A percentile compares a stretch with the other conserved stretches of the same genome.
These are phyloP conservation scores for Drosophila prosaltans DNA, from an alignment of 1,140 invertebrate genomes.

Conservation along the genomic window DNA sequence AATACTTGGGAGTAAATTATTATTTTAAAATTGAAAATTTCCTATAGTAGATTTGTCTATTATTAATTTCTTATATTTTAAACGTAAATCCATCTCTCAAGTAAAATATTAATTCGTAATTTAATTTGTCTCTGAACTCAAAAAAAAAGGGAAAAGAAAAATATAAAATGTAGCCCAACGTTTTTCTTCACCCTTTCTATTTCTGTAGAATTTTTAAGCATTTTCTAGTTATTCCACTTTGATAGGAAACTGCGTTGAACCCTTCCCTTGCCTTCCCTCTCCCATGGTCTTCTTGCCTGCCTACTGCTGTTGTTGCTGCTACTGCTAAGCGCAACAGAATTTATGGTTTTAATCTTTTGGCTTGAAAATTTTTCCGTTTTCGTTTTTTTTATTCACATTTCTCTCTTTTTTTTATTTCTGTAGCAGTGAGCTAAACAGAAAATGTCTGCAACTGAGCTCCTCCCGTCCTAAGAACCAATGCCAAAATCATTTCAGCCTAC, in stretches of 20 bases:
- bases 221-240: conserved; percentile 24
- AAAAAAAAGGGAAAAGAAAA: neutral
- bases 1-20: neutral
- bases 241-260: conserved; percentile 14
- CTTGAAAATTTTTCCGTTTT: conserved; percentile 55
- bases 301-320: neutral
- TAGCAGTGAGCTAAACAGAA: conserved; percentile 24
- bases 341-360: conserved; percentile 78
- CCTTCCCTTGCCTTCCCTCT: conserved; percentile 19
- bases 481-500: conserved; percentile 46
- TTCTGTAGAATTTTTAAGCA: conserved; percentile 21
- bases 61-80: neutral
- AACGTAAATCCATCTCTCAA: too few species aligned
- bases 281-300: neutral
- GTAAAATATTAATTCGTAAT: conserved; percentile 40
- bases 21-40: neutral
- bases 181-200: neutral
- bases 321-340: conserved; percentile 58
- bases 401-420: conserved; percentile 26
- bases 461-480: conserved; percentile 25
- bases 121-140: conserved; percentile 33
- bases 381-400: neutral
- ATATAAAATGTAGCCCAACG: neutral
- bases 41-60: neutral
- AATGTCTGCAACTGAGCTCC: conserved; percentile 49